Evolutionary conservation across 2,113 vertebrate species (phyloP).

Genomic region (Merops nubicus): DNA sequence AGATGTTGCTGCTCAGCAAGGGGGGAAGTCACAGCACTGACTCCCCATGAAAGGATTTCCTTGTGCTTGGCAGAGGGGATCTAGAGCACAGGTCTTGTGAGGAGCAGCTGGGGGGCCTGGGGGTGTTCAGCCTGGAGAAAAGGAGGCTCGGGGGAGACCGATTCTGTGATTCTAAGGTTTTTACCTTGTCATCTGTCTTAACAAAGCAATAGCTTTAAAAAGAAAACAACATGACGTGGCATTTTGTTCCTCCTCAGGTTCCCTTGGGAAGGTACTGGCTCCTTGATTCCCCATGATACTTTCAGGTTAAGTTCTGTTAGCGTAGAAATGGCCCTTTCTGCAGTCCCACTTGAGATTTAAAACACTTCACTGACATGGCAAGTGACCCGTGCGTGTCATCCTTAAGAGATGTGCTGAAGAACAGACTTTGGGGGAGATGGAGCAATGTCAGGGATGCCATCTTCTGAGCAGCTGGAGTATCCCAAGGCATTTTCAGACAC

Average conservation of each 20-base stretch:
- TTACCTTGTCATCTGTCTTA: background rate
- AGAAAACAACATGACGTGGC: background rate
- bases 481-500: background rate
- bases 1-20: background rate
- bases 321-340: background rate
- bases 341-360: background rate
- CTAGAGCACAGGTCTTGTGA: background rate
- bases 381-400: fast-evolving
- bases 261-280: background rate
- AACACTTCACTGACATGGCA: background rate
- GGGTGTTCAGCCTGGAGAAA: background rate
- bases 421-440: background rate
- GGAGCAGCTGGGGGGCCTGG: background rate
- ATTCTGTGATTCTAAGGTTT: background rate
- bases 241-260: background rate
- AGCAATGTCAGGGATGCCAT: background rate
- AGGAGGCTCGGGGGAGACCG: background rate
- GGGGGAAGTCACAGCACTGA: background rate
- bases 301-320: background rate
- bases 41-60: conserved; percentile 4
- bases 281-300: background rate
- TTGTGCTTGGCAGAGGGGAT: background rate
- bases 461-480: background rate
- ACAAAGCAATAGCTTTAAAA: background rate
- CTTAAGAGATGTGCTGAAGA: background rate